Conservation (phyloP, 1,140 invertebrate species). For the Aporrectodea caliginosa region DNA sequence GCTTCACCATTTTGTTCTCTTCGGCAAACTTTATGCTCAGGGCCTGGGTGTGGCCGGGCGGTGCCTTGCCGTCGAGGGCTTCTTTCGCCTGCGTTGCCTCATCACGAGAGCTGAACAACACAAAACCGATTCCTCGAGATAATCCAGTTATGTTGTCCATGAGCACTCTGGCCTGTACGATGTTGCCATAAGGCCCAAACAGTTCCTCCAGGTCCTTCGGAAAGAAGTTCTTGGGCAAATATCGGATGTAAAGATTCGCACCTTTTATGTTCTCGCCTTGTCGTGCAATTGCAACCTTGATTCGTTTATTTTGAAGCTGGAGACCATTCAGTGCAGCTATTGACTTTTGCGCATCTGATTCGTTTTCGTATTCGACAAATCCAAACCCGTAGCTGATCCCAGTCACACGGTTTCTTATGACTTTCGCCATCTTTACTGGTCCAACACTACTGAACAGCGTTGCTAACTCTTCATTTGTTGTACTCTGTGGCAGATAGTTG, state of each 20-base stretch:
- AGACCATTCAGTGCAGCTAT: conserved; percentile 83
- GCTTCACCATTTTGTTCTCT: conserved; percentile 75
- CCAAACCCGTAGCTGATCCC: conserved; percentile 96
- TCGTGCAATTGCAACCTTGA: conserved; percentile 86
- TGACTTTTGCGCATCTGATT: conserved; percentile 78
- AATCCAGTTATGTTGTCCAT: conserved; percentile 80
- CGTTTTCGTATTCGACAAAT: conserved; percentile 84
- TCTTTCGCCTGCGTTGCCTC: conserved; percentile 84
- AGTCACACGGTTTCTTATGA: conserved; percentile 74
- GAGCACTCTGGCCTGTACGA: conserved; percentile 84
- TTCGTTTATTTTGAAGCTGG: conserved; percentile 76
- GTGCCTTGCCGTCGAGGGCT: conserved; percentile 76
- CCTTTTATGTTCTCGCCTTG: conserved; percentile 90
- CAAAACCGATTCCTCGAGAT: conserved; percentile 83
- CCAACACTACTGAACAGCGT: conserved; percentile 77
- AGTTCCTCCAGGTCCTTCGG: conserved; percentile 74
- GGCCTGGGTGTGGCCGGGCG: conserved; percentile 76
- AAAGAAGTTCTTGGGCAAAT: conserved; percentile 68
- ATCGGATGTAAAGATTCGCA: conserved; percentile 89
- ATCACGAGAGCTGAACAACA: conserved; percentile 60
- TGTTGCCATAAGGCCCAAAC: conserved; percentile 80
- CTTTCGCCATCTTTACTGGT: conserved; percentile 74
- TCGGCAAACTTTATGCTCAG: conserved; percentile 84
- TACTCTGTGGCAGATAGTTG: conserved; percentile 90
- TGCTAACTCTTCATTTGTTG: conserved; percentile 84